These are phyloP conservation scores for Nyctalus aviator DNA, from an alignment of 2,797 vertebrate species.

Conservation along the genomic window DNA sequence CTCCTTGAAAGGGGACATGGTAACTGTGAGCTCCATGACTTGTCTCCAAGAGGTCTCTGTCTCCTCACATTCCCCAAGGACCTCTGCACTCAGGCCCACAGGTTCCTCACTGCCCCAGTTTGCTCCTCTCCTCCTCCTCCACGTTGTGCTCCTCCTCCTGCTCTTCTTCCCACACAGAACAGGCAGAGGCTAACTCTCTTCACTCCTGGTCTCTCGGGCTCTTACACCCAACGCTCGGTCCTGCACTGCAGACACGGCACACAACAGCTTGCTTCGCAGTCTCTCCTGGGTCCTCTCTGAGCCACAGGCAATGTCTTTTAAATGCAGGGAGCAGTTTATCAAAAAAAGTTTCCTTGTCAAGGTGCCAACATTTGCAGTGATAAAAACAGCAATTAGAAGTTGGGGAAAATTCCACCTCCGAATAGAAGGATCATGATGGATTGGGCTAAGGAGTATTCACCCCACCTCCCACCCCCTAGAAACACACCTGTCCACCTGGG, in stretches of 20 bases:
- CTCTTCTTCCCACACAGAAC: not conserved
- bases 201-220: not conserved
- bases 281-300: not conserved
- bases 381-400: not conserved
- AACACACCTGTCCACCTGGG: not conserved
- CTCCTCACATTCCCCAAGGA: rapidly evolving
- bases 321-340: not conserved
- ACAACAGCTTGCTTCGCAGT: rapidly evolving
- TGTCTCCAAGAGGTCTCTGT: not conserved
- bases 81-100: not conserved
- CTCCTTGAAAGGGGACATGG: rapidly evolving
- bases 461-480: not conserved
- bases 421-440: not conserved
- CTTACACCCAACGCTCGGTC: rapidly evolving
- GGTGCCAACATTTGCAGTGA: not conserved
- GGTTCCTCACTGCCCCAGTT: not conserved
- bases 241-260: rapidly evolving
- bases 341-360: not conserved
- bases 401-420: not conserved
- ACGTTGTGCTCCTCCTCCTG: too few relatives aligned
- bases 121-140: not conserved
- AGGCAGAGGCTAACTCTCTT: not conserved
- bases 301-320: not conserved
- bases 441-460: too few relatives aligned
- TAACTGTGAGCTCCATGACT: rapidly evolving